Evolutionary conservation across 37 sponge, comb jelly and placozoan species (phyloP), one percentile per base, ranked within the genome.

Genomic region (Cladorhizidae sp.): DNA sequence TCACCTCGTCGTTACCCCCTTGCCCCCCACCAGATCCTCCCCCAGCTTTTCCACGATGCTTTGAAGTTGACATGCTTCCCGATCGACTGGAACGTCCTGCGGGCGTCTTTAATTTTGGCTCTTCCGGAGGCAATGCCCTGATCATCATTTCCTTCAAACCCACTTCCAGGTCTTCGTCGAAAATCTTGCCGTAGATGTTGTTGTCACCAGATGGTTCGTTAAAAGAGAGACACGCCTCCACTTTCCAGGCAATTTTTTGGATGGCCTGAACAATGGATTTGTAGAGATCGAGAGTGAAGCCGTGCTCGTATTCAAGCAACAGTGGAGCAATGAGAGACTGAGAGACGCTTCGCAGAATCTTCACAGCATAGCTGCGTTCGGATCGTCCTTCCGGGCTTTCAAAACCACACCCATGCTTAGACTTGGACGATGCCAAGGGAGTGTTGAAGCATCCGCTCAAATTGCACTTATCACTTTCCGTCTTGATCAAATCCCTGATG

Each of bases 161-260:
- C 22, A n/a, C 9, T 23, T 23, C 55, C 33, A 39, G 57, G 0
- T 57, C 43, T 22, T 36, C 49, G 20, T 68, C 73, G 39, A 90
- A 90, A 7, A 90, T 80, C 35, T 73, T 64, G 12, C 51, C 43
- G 49, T 90, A 77, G 31, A 85, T 85, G 20, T 81, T 64, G 40
- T 72, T 51, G 0, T 76, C 70, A 0, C 33, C 21, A 20, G 15
- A 33, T 7, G 86, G 73, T 38, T 85, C 77, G 50, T 72, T 80
- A 56, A 79, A 90, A 15, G 86, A 77, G 21, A 85, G 70, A 50
- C 91, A 90, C 3, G 82, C 91, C 64, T 90, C 91, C 0, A 90
- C 86, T 40, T 90, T 85, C 86, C 86, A 90, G 25, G 86, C 59
- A n/a, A 90, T 70, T 57, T 90, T 90, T 67, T 85, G 86, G 2